Base-by-base conservation (phyloP, 2,797 vertebrate species). In the Gymnoscopelus microlampas region DNA sequence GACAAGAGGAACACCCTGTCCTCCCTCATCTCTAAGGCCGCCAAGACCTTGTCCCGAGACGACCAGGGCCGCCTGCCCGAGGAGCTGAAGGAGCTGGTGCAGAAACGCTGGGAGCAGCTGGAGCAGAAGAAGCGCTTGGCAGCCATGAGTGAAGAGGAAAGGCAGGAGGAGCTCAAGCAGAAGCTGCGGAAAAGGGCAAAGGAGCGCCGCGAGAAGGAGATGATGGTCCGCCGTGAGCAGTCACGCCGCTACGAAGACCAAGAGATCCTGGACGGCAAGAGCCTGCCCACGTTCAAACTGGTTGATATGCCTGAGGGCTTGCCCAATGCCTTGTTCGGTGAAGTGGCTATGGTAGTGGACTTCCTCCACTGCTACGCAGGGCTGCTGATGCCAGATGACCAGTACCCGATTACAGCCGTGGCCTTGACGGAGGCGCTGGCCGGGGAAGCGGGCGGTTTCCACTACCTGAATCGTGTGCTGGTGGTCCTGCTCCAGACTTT, bases 271-370 rank as follows among this genome's bases (percentile, higher is more conserved):
- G 92, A 94, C 2, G 93, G 96, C 63, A 95, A 93, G 73, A 79
- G 35, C 10, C 75, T 99, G 69, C 98, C 98, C 0, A 8, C 88
- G 0, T 98, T 98, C 83, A 95, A 94, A 63, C 91, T 99, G 14
- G 96, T 98, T 19, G 98, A 99, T 88, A 99, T 96, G 76, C 98
- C 98, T 0, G 98, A 99, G 75, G 97, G 98, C 0, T 84, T 99
- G 78, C 98, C 98, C 64, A 99, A 99, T 65, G 91, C 97, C 0
- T 94, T 99, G 24, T 99, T 99, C 54, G 98, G 98, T 0, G 96
- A 98, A 0, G 93, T 99, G 0, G 97, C 98, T 35, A 96, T 99
- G 95, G 95, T 98, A 0, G 95, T 96, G 13, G 98, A 99, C 71
- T 99, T 99, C 82, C 92, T 99, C 50, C 95, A 96, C 84, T 97